A percentile compares a stretch with the other conserved stretches of the same genome.
These are phyloP conservation scores for Tetheella fluctuosa DNA, from an alignment of 2,888 invertebrate genomes.

Conservation along the genomic window DNA sequence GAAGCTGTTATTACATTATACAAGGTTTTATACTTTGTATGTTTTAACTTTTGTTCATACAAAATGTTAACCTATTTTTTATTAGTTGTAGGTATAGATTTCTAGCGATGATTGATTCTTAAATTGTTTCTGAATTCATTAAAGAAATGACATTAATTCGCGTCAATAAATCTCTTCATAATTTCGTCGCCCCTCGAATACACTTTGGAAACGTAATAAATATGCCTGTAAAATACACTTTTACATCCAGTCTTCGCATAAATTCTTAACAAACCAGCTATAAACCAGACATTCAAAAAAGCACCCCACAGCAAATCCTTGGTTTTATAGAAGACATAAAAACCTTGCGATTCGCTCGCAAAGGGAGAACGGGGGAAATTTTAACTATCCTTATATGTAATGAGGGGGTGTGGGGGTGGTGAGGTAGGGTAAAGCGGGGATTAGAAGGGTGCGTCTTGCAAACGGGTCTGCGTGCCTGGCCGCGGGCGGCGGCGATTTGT, in stretches of 20 bases:
- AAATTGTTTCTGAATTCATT: background rate
- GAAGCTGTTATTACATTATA: slow-evolving; percentile 29
- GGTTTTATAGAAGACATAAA: slow-evolving; percentile 79
- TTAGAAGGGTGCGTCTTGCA: slow-evolving; percentile 82
- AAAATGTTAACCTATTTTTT: background rate
- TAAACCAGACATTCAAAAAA: slow-evolving; percentile 38
- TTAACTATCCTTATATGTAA: slow-evolving; percentile 81
- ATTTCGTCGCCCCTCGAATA: background rate
- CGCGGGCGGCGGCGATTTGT: slow-evolving; percentile 78
- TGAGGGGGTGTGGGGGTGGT: slow-evolving; percentile 56
- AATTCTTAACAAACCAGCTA: slow-evolving; percentile 28
- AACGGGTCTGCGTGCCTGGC: slow-evolving; percentile 77
- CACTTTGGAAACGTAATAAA: background rate
- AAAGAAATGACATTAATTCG: background rate
- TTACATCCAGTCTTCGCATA: background rate
- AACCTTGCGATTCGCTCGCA: slow-evolving; percentile 57
- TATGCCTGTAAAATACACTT: slow-evolving; percentile 1
- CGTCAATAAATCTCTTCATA: background rate
- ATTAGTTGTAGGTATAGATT: background rate
- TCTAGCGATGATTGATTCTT: too few species aligned
- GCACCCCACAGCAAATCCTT: slow-evolving; percentile 41
- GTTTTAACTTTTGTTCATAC: background rate
- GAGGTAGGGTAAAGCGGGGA: slow-evolving; percentile 50
- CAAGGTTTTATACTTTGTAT: background rate
- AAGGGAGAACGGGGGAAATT: slow-evolving; percentile 57